A percentile compares a stretch with the other conserved stretches of the same genome.
These are phyloP conservation scores for Fopius arisanus DNA, from an alignment of 1,140 invertebrate genomes.

Conservation along the genomic window DNA sequence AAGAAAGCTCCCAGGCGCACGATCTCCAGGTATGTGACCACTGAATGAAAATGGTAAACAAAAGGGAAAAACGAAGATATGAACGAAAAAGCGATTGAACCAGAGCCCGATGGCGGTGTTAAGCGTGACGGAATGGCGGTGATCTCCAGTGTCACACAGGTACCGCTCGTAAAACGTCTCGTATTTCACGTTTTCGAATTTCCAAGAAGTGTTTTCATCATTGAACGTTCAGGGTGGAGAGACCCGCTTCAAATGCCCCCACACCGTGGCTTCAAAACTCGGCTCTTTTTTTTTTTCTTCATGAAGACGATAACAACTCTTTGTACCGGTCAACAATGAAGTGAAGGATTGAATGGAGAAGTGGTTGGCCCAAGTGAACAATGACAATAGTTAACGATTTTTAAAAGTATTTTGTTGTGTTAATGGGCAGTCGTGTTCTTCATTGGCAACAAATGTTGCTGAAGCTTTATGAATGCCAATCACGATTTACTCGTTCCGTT, in stretches of 20 bases:
- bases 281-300: not conserved
- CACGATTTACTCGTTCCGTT: not conserved
- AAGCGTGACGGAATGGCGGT: constrained; percentile 19
- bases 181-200: constrained; percentile 33
- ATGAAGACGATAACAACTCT: not conserved
- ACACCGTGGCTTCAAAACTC: not conserved
- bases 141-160: constrained; percentile 34
- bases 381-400: not conserved
- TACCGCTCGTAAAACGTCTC: constrained; percentile 19
- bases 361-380: not conserved
- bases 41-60: not conserved
- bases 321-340: not conserved
- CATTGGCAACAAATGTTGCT: not conserved
- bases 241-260: not conserved
- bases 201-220: constrained; percentile 29
- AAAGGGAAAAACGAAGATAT: not conserved
- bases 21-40: not conserved
- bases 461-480: not conserved
- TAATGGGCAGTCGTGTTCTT: too few relatives aligned
- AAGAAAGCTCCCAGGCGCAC: not conserved
- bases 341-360: not conserved
- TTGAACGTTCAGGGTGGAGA: not conserved
- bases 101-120: not conserved
- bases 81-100: constrained; percentile 14
- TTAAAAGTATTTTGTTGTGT: not conserved